Evolutionary conservation across 2,113 vertebrate genomes (phyloP).

Genomic region (Pimephales promelas): DNA sequence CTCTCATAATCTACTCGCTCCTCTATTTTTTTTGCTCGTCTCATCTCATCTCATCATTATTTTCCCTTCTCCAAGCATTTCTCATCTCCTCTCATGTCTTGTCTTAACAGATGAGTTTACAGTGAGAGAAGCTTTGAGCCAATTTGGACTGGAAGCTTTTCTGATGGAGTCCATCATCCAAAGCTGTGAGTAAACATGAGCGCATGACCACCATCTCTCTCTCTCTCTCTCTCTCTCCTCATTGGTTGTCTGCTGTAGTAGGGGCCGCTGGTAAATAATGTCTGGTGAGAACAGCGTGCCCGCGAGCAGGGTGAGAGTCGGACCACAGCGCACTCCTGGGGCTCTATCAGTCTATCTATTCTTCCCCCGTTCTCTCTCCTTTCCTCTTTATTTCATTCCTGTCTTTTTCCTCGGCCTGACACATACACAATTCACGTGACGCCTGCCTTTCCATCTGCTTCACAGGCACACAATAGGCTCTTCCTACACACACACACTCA

Average conservation of each 20-base stretch:
- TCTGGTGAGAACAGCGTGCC: conserved; percentile 75
- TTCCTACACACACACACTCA: conserved; percentile 31
- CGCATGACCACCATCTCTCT: conserved; percentile 74
- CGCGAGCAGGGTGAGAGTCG: conserved; percentile 72
- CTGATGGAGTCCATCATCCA: conserved; percentile 73
- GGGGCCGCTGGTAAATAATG: conserved; percentile 77
- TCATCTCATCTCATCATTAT: conserved; percentile 39
- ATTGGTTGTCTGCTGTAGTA: conserved; percentile 48
- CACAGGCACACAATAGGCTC: neutral
- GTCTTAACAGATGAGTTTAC: conserved; percentile 40
- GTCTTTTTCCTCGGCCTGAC: conserved; percentile 29
- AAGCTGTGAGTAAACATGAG: conserved; percentile 78
- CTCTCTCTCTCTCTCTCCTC: conserved; percentile 55
- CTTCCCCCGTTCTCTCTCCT: conserved; percentile 63
- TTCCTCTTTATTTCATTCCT: conserved; percentile 46
- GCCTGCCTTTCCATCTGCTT: conserved; percentile 13
- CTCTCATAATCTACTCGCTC: no score
- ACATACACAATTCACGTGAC: conserved; percentile 40
- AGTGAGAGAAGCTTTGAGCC: conserved; percentile 57
- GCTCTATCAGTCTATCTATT: conserved; percentile 64
- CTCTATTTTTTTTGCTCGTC: no score
- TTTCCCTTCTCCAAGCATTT: neutral
- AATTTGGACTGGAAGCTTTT: conserved; percentile 67
- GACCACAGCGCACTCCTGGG: conserved; percentile 69
- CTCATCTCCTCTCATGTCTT: conserved; percentile 44